Conservation (phyloP, 2,888 invertebrate species). For the Linnaemya tessellans region DNA sequence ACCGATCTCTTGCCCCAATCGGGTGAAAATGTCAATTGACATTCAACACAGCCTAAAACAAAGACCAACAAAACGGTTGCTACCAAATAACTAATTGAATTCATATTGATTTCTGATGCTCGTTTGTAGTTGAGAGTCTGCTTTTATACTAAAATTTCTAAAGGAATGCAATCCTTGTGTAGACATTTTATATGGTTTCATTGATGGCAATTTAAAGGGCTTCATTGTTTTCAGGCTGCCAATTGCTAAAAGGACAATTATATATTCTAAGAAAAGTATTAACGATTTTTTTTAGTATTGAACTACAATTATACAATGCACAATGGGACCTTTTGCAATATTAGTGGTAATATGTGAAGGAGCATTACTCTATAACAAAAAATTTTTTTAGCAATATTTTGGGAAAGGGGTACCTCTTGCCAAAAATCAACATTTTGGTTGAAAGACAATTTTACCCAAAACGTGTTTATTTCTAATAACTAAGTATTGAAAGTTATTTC, state of each 20-base stretch:
- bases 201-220: conserved; percentile 16
- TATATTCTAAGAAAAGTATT: background rate
- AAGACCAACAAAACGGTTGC: conserved; percentile 75
- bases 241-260: background rate
- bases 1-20: conserved; percentile 80
- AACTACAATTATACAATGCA: background rate
- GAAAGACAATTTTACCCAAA: too few relatives aligned
- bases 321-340: background rate
- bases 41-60: conserved; percentile 76
- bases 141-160: conserved; percentile 60
- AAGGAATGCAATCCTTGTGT: conserved; percentile 7
- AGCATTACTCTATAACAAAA: too few relatives aligned
- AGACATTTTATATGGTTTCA: conserved; percentile 58
- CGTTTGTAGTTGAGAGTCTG: background rate
- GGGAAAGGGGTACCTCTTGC: too few relatives aligned
- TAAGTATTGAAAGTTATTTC: too few relatives aligned
- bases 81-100: conserved; percentile 77
- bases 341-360: background rate
- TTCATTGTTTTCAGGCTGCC: conserved; percentile 1
- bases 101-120: conserved; percentile 75
- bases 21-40: conserved; percentile 80
- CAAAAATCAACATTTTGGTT: too few relatives aligned
- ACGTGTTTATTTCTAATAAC: too few relatives aligned
- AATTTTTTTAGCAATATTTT: too few relatives aligned
- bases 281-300: background rate